Evolutionary conservation across 2,888 invertebrate genomes (phyloP), one percentile per base, ranked within the genome.

Genomic region (Calameuta pallipes): DNA sequence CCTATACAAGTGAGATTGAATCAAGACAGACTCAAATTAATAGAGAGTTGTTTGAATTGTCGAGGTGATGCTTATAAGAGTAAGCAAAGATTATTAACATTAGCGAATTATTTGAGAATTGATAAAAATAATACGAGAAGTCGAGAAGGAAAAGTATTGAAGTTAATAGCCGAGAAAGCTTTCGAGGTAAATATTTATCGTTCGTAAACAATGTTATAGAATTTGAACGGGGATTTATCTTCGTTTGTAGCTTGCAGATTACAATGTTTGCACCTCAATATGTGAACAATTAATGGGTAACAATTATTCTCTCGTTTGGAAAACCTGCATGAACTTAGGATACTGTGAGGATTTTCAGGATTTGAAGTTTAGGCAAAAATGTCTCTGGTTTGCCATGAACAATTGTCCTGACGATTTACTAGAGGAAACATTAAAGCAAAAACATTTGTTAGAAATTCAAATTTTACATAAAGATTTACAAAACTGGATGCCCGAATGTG

Each of bases 1-100:
- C 96, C 96, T 0, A 92, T 95, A 78, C 94, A 95, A 93, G 94
- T 96, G 15, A 93, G 96, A 37, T 91, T 95, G 75, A 94, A 93
- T 80, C 93, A 94, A 80, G 93, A 95, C 81, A 93, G 93, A 83
- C 90, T 96, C 89, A 91, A 92, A 12, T 89, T 96, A 35, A 93
- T 96, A 31, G 93, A 94, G 85, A 93, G 93, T 35, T 95, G 95
- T 83, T 89, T 96, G 79, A 91, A 93, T 79, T 91, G 92, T 76
- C 93, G 93, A 73, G 91, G 92, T 12, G 93, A 92, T 79, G 94
- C 94, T 31, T 96, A 95, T 86, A 93, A 94, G 87, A 94, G 94
- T 79, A 93, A 94, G 79, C 94, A 95, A 80, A 93, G 94, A 89
- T 90, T 96, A 75, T 89, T 96, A 74, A 93, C 94, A 80, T 90